These are phyloP conservation scores for Galagoides demidoff DNA, from an alignment of 2,797 vertebrate species.

Conservation along the genomic window DNA sequence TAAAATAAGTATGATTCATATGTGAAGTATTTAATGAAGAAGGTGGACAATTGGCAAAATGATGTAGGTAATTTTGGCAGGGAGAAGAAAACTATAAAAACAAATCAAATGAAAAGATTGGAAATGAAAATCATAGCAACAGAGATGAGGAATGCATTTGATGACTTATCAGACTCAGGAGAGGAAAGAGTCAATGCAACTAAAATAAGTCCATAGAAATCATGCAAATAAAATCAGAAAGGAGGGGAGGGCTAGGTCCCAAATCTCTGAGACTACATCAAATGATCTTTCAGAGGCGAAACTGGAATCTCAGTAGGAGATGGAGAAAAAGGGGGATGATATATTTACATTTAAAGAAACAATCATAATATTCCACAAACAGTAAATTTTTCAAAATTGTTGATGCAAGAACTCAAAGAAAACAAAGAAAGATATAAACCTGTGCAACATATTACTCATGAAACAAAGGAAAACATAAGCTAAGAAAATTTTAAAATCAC, in stretches of 20 bases:
- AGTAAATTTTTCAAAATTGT: background rate
- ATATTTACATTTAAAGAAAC: background rate
- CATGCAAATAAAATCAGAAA: background rate
- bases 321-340: background rate
- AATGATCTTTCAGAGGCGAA: background rate
- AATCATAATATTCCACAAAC: background rate
- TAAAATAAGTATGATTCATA: background rate
- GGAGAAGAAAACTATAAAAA: background rate
- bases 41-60: background rate
- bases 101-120: background rate
- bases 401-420: background rate
- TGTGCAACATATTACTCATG: background rate
- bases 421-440: background rate
- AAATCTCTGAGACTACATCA: background rate
- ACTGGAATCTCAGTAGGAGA: background rate
- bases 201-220: background rate
- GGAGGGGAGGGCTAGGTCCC: background rate
- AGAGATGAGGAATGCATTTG: background rate
- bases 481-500: background rate
- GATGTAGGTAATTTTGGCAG: background rate
- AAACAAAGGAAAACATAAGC: too few relatives aligned
- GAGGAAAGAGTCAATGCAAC: background rate
- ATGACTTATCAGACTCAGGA: background rate
- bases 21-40: background rate
- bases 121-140: background rate